Evolutionary conservation across 2,888 invertebrate genomes (phyloP), one percentile per base, ranked within the genome.

Genomic region (Himalopsyche kuldschensis): DNA sequence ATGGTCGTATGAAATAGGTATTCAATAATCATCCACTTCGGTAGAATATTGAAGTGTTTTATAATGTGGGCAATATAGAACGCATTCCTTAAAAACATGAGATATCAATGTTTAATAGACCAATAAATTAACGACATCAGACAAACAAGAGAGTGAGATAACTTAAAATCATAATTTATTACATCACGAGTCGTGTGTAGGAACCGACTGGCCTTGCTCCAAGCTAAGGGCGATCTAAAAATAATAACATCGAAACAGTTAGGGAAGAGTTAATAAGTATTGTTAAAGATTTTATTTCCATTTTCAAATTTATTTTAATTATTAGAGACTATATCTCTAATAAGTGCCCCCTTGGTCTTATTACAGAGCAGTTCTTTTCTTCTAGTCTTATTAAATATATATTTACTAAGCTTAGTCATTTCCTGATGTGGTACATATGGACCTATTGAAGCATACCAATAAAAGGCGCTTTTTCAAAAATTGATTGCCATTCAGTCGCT

Each of bases 161-260:
- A 17, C 27, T 79, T 30, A 32, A 79, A 78, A 78, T 46, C 11
- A 47, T 47, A 41, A 47, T 46, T 78, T n/a, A 46, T 78, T 47
- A 46, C 10, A 78, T 46, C 47, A 24, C 20, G 48, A 30, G 17
- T 47, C 30, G 30, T 46, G 30, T 46, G 69, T 69, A 69, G 69
- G 69, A 15, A 27, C 27, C 15, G 15, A 69, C 20, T 69, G 69
- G 69, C 69, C 69, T 69, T 69, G 69, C 69, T 69, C 41, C 41
- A 78, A 47, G 30, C 46, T 78, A 78, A 78, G 78, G 78, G 78
- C 48, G 27, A 78, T 47, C 78, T 78, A 27, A 78, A 78, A 46
- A 46, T 78, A 78, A 24, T 78, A 47, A 31, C 31, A 15, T 41
- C 41, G 15, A 41, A 41, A 41, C 4, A 5, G 41, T 15, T 15